Conservation (phyloP, 92 coral and sea anemone species). For the Phymanthus crucifer region DNA sequence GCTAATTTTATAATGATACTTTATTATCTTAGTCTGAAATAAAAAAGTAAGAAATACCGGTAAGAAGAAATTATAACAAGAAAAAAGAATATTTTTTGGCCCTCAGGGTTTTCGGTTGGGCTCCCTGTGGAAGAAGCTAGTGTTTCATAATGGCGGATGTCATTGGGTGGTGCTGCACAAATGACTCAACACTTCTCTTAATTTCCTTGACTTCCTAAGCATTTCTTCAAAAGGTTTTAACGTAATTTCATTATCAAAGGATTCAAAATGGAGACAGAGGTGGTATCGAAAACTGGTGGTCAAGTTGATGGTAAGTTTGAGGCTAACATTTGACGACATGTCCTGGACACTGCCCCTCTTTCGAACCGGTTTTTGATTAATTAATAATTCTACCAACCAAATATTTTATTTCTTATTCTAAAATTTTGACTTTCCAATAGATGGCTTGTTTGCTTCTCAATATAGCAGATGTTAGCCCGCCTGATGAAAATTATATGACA, state of each 20-base stretch:
- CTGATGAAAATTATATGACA: not conserved
- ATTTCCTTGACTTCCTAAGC: not conserved
- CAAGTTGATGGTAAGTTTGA: conserved; percentile 76
- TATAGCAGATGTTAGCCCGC: not conserved
- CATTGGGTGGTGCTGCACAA: conserved; percentile 21
- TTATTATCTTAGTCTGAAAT: no score
- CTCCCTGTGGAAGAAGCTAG: not conserved
- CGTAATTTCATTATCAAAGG: not conserved
- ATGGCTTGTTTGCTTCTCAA: not conserved
- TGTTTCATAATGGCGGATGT: conserved; percentile 37
- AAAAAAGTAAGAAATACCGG: no score
- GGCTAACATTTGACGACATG: not conserved
- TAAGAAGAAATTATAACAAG: no score
- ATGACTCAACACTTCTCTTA: not conserved
- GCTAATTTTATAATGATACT: no score
- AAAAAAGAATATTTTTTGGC: conserved; percentile 10
- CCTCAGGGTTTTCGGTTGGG: not conserved
- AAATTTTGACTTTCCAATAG: not conserved
- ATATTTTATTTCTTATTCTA: not conserved
- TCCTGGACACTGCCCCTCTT: not conserved
- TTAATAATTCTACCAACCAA: not conserved
- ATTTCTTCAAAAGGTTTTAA: not conserved
- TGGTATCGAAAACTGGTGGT: conserved; percentile 78
- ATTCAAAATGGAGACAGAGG: conserved; percentile 59
- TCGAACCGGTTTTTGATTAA: not conserved